Base-by-base conservation (phyloP, 2,888 invertebrate species). In the Pristionchus maxplancki region DNA sequence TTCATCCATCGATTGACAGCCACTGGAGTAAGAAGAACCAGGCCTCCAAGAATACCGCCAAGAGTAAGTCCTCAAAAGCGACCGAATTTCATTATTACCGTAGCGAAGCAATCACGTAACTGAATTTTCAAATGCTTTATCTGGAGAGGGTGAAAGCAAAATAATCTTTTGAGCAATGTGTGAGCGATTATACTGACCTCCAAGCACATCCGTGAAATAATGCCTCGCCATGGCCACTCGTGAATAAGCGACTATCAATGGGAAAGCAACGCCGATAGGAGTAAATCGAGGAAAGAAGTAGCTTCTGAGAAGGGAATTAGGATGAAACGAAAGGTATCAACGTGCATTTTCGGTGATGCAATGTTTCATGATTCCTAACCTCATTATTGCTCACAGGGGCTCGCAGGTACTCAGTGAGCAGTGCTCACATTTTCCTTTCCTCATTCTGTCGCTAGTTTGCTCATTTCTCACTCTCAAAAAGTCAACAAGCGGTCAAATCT, bases 221-320 rank as follows among this genome's bases (percentile, higher is more conserved):
- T 99, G 99, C 89, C 98, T 96, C 91, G 97, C 97, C 91, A 97
- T 95, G 34, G 98, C 95, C 13, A 98, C 95, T 91, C 98, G 96
- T 4, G 98, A 98, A 0, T 97, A 89, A 86, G 96, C 96, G 5
- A 98, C 96, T 95, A 90, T 96, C 96, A 87, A 97, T 92, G 91
- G 93, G 24, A 92, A 24, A 6, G 86, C 8, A 28, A 84, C 44
- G 28, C 62, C 44, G 64, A 71, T 31, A 17, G 71, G 88, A 62
- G 58, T 58, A n/a, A 83, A 64, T 82, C 40, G 84, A 34, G 48
- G 86, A 62, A 83, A 88, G 89, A 81, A 58, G 74, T 74, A 34
- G 15, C 71, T 74, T 24, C 40, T 53, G 34, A 13, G 37, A 34
- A 24, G 44, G 64, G 44, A 15, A 28, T 28, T 28, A n/a, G 28